Conservation (phyloP, 1,140 invertebrate genomes). For the Drosophila arizonae region DNA sequence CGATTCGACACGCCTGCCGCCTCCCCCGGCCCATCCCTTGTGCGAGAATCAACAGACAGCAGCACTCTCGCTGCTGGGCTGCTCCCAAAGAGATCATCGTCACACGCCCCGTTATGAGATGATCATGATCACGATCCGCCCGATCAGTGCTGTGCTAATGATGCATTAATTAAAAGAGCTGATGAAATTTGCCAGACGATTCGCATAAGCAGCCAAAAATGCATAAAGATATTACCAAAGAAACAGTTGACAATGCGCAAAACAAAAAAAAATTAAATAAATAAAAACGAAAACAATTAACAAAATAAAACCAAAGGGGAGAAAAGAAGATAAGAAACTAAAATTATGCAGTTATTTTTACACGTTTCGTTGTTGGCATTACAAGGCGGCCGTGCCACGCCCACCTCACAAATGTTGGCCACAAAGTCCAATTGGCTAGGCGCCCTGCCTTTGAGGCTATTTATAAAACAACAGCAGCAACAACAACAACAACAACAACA, state of each 20-base stretch:
- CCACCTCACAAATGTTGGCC: conserved; percentile 44
- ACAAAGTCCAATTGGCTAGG: conserved; percentile 58
- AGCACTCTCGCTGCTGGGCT: conserved; percentile 20
- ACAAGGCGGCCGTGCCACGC: conserved; percentile 43
- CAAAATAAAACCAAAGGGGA: not conserved
- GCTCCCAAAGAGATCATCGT: not conserved
- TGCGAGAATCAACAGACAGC: too few relatives aligned
- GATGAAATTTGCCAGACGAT: conserved; percentile 71
- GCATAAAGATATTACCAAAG: conserved; percentile 31
- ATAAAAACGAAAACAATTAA: conserved; percentile 22
- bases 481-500: not conserved
- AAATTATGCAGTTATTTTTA: conserved; percentile 75
- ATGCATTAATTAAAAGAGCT: conserved; percentile 80
- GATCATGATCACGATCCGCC: conserved; percentile 8
- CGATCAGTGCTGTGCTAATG: conserved; percentile 12
- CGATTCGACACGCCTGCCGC: not conserved
- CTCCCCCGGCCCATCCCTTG: not conserved
- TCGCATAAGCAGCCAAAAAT: conserved; percentile 62
- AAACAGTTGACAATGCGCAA: conserved; percentile 33
- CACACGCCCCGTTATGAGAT: conserved; percentile 35
- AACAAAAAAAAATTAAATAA: conserved; percentile 15
- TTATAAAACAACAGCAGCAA: conserved; percentile 37
- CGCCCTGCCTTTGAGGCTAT: conserved; percentile 44
- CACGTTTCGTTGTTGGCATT: conserved; percentile 45
- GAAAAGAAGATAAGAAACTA: conserved; percentile 23